phyloP scores from a whole-genome alignment of 1,140 invertebrate species.

The Platorchestia sp. region DNA sequence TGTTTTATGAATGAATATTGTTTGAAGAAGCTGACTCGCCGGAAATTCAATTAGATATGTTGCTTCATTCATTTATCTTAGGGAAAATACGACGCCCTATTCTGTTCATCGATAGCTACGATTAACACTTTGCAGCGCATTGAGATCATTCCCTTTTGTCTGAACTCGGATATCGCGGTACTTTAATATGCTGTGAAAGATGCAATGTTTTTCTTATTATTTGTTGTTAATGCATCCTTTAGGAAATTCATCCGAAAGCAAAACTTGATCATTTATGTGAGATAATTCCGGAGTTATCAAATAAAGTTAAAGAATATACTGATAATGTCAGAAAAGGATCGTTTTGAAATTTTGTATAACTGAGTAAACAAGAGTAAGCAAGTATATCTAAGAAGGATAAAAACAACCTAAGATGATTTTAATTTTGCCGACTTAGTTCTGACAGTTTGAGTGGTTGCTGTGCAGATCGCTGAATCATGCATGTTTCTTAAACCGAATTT shows the following conservation, averaged over 20 bases:
- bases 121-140: background rate
- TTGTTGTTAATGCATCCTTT: background rate
- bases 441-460: background rate
- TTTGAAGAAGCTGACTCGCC: background rate
- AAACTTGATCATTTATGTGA: background rate
- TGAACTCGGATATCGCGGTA: background rate
- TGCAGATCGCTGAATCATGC: background rate
- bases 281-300: background rate
- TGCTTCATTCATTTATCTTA: background rate
- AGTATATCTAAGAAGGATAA: background rate
- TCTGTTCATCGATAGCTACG: background rate
- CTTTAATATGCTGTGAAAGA: background rate
- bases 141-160: background rate
- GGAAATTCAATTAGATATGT: background rate
- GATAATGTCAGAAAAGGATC: too few relatives aligned
- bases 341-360: too few relatives aligned
- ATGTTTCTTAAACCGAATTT: background rate
- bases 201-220: background rate
- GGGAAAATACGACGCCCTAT: background rate
- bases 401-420: background rate
- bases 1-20: background rate
- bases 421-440: background rate
- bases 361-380: background rate
- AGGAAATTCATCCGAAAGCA: background rate
- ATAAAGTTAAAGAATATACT: background rate